These are phyloP conservation scores for Nasonia longicornis DNA, from an alignment of 1,140 invertebrate species.

Conservation along the genomic window DNA sequence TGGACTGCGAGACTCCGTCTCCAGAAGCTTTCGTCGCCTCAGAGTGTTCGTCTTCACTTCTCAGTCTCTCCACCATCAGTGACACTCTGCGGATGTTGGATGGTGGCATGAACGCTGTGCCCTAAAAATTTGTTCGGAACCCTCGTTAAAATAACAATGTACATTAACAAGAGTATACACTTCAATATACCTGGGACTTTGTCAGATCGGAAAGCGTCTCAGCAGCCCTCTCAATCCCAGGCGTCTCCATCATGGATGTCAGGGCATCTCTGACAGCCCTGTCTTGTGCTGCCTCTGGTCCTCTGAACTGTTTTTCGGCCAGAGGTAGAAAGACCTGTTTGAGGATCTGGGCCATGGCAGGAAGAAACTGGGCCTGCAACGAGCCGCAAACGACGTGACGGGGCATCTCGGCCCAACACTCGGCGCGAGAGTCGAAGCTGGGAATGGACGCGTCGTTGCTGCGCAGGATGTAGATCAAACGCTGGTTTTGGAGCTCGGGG, in stretches of 20 bases:
- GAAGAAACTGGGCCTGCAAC: constrained; percentile 71
- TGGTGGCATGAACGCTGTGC: constrained; percentile 66
- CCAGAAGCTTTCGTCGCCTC: not conserved
- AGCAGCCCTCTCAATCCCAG: constrained; percentile 45
- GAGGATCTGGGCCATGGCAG: constrained; percentile 68
- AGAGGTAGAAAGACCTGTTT: constrained; percentile 70
- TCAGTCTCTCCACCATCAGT: constrained; percentile 55
- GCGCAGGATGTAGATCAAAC: constrained; percentile 78
- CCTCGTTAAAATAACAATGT: not conserved
- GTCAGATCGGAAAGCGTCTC: constrained; percentile 39
- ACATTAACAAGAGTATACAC: not conserved
- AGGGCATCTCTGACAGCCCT: not conserved
- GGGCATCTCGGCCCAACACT: constrained; percentile 73
- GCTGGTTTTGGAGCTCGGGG: constrained; percentile 65
- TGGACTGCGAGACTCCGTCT: constrained; percentile 53
- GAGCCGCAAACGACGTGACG: constrained; percentile 75
- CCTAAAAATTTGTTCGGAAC: constrained; percentile 42
- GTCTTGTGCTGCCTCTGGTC: constrained; percentile 45
- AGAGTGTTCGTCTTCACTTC: constrained; percentile 49
- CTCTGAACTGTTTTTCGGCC: constrained; percentile 67
- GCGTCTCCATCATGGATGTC: constrained; percentile 17
- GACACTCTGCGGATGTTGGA: constrained; percentile 72
- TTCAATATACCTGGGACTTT: constrained; percentile 47
- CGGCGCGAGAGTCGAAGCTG: constrained; percentile 65
- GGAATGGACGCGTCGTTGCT: constrained; percentile 73